Base-by-base conservation (phyloP, 2,888 invertebrate genomes). In the Sicus ferrugineus region DNA sequence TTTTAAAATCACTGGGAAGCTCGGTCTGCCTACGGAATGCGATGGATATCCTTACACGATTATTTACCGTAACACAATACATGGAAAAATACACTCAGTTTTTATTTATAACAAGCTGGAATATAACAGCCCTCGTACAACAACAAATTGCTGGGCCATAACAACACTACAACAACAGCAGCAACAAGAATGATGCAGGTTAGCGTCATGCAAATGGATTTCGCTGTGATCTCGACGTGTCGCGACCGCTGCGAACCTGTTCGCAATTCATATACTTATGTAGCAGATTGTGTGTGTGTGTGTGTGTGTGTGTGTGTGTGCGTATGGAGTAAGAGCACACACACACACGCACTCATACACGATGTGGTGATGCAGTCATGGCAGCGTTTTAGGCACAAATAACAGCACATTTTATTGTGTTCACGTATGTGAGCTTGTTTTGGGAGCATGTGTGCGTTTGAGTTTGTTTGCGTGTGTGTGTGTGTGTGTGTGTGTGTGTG, bases 241-340 rank as follows among this genome's bases (percentile, higher is more conserved):
- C 68, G 34, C 46, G 42, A 72, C 80, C 82, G 79, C 83, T 82
- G 81, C 75, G 77, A 80, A 78, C 81, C 81, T 82, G 81, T 81
- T 82, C 82, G 74, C 75, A 78, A 78, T 80, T 82, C 83, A 82
- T 82, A 82, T 82, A 82, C 83, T 82, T 81, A 82, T 78, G 82
- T 82, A 80, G 79, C 77, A 78, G 79, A 76, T 78, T 81, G 54
- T 48, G 30, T 38, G 68, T 21, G 48, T 28, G 19, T n/a, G 63
- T 14, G 46, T 21, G 14, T 38, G 68, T 31, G 23, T n/a, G 50
- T 38, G 50, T 46, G 66, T 30, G 48, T 19, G 52, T 62, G 46
- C 21, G 48, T 66, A 42, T 26, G 48, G 50, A 52, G 46, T 31
- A 31, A 62, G 16, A 59, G 14, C 30, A 59, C 34, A 16, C 50